Base-by-base conservation (phyloP, 2,888 invertebrate genomes). In the Imbricaverruca yamaguchii region DNA sequence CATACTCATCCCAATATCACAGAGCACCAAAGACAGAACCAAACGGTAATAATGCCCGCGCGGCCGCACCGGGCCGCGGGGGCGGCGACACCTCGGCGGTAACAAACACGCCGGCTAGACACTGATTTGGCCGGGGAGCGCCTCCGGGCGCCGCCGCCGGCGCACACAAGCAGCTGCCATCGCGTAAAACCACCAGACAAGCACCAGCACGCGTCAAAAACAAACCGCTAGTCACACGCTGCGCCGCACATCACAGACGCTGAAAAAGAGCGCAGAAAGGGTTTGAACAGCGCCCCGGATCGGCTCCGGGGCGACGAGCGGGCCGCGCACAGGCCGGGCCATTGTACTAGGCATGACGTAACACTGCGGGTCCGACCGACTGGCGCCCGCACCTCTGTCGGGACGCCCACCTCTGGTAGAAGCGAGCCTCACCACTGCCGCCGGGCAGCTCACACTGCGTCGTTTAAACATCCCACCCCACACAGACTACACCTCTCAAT, bases 281-380 rank as follows among this genome's bases (percentile, higher is more conserved):
- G 59, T 59, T 15, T 59, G 59, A 59, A 59, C 59, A 15, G 59
- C 11, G 15, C 59, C 59, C 59, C 59, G 59, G 59, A 39, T 39
- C 39, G 39, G 39, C 2, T 39, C 39, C 39, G 39, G 39, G 39
- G 39, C 39, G 4, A 39, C 59, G 15, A 59, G 7, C 18, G 21
- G 9, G 21, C 23, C 74, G 9, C 69, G 13, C 69, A 39, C 15
- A 23, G 69, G 69, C 74, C 21, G 74, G 39, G 55, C 39, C 39
- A 69, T 74, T 74, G 74, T 74, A 74, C 74, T 74, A 74, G 74
- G 74, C 55, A 55, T 74, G 55, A 74, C 53, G 11, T 55, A 18
- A 74, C 74, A 39, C 9, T 53, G 69, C 39, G 18, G 4, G 53
- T 39, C 59, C 7, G 12, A 59, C 59, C 15, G 59, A 59, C 39